phyloP scores from a whole-genome alignment of 2,113 vertebrate genomes.

The Sylvia atricapilla region DNA sequence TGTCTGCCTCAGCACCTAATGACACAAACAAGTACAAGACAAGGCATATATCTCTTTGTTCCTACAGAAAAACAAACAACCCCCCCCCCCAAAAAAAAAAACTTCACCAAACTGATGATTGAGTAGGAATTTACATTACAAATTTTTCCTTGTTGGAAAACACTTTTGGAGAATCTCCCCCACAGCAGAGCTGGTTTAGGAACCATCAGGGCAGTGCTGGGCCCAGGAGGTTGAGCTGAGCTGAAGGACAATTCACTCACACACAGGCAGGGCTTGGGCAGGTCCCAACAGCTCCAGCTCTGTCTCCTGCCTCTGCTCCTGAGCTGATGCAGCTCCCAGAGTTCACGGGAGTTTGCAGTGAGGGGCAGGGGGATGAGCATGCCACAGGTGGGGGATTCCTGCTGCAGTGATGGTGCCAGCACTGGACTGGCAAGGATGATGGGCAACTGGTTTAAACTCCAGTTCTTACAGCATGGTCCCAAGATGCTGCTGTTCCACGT shows the following conservation, averaged over 20 bases:
- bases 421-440: neutral
- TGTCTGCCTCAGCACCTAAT: neutral
- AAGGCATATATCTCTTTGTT: neutral
- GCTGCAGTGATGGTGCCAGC: neutral
- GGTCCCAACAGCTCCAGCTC: neutral
- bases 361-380: too few relatives aligned
- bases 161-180: neutral
- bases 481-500: neutral
- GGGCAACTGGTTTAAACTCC: neutral
- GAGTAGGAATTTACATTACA: neutral
- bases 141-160: neutral
- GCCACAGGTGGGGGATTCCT: neutral
- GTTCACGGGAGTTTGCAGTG: fast-evolving
- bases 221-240: neutral
- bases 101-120: neutral
- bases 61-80: neutral
- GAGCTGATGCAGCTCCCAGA: neutral
- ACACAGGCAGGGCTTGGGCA: neutral
- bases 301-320: neutral
- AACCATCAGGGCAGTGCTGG: neutral
- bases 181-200: neutral
- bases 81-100: neutral
- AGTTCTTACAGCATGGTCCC: neutral
- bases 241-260: neutral
- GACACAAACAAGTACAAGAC: neutral